Base-by-base conservation (phyloP, 2,888 invertebrate species). In the Theretra japonica region DNA sequence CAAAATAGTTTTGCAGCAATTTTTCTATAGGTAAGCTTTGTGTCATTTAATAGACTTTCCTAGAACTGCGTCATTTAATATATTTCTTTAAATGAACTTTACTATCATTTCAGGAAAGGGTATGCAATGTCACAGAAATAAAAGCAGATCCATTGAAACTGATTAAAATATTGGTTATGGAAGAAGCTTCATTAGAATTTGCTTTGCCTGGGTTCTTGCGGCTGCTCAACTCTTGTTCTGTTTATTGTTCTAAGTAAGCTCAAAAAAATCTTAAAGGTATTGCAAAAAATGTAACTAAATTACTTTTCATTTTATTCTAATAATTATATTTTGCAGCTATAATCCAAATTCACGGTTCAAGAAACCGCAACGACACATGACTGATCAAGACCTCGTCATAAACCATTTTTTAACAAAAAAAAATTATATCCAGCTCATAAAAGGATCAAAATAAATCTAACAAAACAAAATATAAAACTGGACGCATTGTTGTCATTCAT, bases 191-290 rank as follows among this genome's bases (percentile, higher is more conserved):
- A 0, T 76, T 91, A 69, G 84, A 88, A 58, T 91, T 91, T 70
- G 90, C 90, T 3, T 74, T 92, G 56, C 88, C 90, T 28, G 88
- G 86, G 3, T 91, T 90, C 74, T 78, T 91, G 72, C 76, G 88
- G 70, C 80, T 90, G 7, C 81, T 91, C 7, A 83, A 82, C 73
- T 77, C 78, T 19, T 91, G 91, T 72, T 79, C 82, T 17, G 33
- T 69, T 53, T 79, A 86, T 77, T 91, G 90, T 71, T 65, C 74
- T 33, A 80, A 70, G 90, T 89, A 79, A 72, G 81, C 81, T 70
- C 73, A 23, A 8, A 69, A 33, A 72, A n/a, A n/a, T n/a, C n/a
- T n/a, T n/a, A n/a, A n/a, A n/a, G n/a, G n/a, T n/a, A n/a, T n/a
- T n/a, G n/a, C n/a, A n/a, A n/a, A n/a, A n/a, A n/a, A n/a, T n/a